Conservation (phyloP, 1,140 invertebrate species). For the Chironomus tepperi region DNA sequence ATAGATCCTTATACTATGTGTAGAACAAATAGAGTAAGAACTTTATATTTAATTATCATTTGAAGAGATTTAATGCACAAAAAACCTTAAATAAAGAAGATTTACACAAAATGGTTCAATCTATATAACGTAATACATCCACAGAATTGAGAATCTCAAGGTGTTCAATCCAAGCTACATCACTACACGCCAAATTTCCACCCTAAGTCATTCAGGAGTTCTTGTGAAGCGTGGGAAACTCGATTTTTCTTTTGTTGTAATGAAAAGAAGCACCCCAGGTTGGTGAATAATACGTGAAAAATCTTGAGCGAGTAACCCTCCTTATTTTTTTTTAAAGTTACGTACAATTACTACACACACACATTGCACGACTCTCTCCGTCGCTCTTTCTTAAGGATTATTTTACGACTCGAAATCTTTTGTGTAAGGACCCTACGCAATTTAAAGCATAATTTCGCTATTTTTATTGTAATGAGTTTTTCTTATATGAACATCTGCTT, state of each 20-base stretch:
- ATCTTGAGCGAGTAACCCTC: neutral
- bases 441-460: conserved; percentile 14
- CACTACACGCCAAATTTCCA: conserved; percentile 28
- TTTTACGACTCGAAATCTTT: neutral
- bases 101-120: neutral
- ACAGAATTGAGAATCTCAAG: neutral
- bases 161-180: neutral
- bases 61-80: neutral
- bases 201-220: conserved; percentile 25
- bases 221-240: conserved; percentile 24
- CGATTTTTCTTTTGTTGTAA: neutral
- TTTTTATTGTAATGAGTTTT: conserved; percentile 17
- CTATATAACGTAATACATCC: no score
- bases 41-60: neutral
- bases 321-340: neutral
- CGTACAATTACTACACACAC: neutral
- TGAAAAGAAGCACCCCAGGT: neutral
- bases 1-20: neutral
- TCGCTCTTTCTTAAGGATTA: neutral
- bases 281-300: neutral
- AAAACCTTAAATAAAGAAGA: neutral
- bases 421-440: conserved; percentile 18
- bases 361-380: neutral
- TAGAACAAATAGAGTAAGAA: no score
- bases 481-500: conserved; percentile 4